phyloP scores from a whole-genome alignment of 2,797 vertebrate genomes.

The Falco biarmicus region DNA sequence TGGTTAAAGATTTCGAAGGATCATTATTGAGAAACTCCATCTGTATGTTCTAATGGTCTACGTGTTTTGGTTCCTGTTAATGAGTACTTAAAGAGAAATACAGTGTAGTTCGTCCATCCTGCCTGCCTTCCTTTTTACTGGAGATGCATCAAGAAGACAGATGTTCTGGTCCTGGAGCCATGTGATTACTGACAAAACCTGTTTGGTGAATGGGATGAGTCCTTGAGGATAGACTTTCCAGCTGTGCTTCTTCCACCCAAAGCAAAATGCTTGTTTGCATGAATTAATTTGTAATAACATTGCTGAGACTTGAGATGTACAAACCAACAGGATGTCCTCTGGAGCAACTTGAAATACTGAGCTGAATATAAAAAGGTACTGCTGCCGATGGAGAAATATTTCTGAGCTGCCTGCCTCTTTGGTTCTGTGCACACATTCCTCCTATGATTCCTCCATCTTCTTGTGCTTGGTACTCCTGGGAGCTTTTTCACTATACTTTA shows the following conservation, averaged over 20 bases:
- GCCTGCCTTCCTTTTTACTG: not conserved
- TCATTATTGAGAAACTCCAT: not conserved
- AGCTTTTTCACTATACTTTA: not conserved
- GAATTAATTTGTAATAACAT: not conserved
- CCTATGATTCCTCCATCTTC: not conserved
- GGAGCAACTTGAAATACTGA: not conserved
- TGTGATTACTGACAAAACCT: not conserved
- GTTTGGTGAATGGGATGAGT: not conserved
- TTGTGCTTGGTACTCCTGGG: not conserved
- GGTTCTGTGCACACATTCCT: not conserved
- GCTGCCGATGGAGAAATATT: not conserved
- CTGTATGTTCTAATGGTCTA: not conserved
- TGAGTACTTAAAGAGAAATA: not conserved
- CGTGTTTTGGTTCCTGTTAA: not conserved
- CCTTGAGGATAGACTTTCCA: not conserved
- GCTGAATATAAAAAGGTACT: not conserved
- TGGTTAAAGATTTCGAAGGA: not conserved
- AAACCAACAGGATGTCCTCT: not conserved
- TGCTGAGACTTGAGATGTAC: not conserved
- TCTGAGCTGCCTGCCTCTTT: not conserved
- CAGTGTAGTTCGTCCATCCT: not conserved
- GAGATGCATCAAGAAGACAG: not conserved
- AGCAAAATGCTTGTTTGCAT: not conserved
- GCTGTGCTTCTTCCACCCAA: not conserved
- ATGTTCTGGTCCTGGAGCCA: not conserved